Evolutionary conservation across 2,113 vertebrate genomes (phyloP), one percentile per base, ranked within the genome.

Genomic region (Picathartes gymnocephalus): DNA sequence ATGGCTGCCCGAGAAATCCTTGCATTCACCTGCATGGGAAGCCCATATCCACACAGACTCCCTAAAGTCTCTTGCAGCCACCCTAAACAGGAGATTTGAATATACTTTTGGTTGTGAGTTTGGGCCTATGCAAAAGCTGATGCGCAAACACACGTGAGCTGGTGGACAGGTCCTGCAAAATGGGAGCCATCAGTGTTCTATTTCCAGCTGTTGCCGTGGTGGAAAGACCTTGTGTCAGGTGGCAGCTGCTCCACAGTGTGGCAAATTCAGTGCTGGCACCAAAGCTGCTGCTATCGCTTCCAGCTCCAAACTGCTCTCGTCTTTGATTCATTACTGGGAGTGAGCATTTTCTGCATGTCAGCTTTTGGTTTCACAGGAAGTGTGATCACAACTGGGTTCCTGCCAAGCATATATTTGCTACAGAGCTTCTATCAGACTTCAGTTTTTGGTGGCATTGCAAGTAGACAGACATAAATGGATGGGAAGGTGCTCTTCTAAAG

Each of bases 371-470:
- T 69, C 65, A 30, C 48, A 64, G 69, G 85, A 94, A 90, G 76
- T 71, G 82, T 95, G 93, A 96, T 95, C 82, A 53, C 85, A 88
- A 7, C 64, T 96, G 92, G 86, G 88, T 93, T 92, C 23, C 39
- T 27, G 92, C 92, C 94, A 95, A 71, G 31, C 57, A 71, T 40
- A 27, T 70, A 27, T 56, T 95, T 92, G 57, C 57, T 35, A 23
- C 33, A 54, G 40, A 83, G 56, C 50, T 81, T 93, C 86, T 86
- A 77, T 70, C 54, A 95, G 94, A 74, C 56, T 92, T 86, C 68
- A 47, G 47, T 47, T 92, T 68, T 81, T n/a, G n/a, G 56, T 66
- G 91, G 33, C 47, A 54, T 24, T 10, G 9, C 62, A 90, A 90
- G 4, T 24, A 93, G 70, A 56, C 16, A 61, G 70, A 61, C 12